Evolutionary conservation across 2,797 vertebrate species (phyloP).

Genomic region (Lagocephalus sceleratus): DNA sequence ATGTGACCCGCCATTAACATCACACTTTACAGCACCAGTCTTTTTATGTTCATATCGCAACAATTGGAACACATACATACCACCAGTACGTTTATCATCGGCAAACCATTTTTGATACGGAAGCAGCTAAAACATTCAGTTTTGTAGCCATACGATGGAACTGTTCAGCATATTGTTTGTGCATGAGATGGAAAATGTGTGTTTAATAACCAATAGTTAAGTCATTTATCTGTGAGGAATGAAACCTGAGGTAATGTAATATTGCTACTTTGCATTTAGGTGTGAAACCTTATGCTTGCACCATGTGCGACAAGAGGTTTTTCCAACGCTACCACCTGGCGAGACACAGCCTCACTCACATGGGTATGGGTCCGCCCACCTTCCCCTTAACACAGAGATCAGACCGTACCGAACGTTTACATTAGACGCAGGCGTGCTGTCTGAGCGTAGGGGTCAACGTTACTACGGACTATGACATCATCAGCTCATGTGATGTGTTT

Average conservation of each 20-base stretch:
- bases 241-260: conserved; percentile 52
- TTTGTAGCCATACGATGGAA: conserved; percentile 5
- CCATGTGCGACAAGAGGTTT: conserved; percentile 83
- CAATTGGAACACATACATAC: background rate
- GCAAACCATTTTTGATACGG: background rate
- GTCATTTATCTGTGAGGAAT: conserved; percentile 33
- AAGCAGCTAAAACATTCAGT: conserved; percentile 10
- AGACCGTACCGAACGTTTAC: conserved; percentile 31
- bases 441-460: conserved; percentile 4
- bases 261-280: conserved; percentile 73
- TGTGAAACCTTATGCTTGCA: conserved; percentile 82
- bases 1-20: background rate
- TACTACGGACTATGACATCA: conserved; percentile 52
- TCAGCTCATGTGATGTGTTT: conserved; percentile 75
- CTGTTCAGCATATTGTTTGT: conserved; percentile 24
- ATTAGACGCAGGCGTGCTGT: conserved; percentile 22
- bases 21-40: background rate
- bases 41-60: background rate
- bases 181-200: conserved; percentile 65
- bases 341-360: conserved; percentile 80
- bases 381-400: conserved; percentile 61
- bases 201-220: conserved; percentile 63
- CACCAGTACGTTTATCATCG: background rate
- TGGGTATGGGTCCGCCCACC: conserved; percentile 75
- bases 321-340: conserved; percentile 80